Evolutionary conservation across 2,888 invertebrate species (phyloP), one percentile per base, ranked within the genome.

Genomic region (Prenolepis imparis): DNA sequence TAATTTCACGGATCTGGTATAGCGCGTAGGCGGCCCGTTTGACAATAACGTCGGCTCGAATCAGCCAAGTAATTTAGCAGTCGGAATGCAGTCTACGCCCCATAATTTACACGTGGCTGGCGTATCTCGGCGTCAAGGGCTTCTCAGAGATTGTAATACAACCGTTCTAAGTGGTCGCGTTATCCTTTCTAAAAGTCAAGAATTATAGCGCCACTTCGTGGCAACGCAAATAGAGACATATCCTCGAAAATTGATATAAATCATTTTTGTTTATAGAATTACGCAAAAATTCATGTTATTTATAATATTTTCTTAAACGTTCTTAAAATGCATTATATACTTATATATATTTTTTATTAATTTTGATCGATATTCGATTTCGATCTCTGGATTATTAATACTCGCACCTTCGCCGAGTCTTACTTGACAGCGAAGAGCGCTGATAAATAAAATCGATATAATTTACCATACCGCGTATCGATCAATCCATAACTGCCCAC

Each of bases 31-130:
- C 86, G 89, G 73, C 32, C 24, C 18, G 67, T 48, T 80, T 41
- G 32, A 41, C 63, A 70, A 64, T 85, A 83, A 66, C 74, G 88
- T 82, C 78, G 75, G 67, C 63, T 59, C 80, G 39, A 84, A 88
- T 89, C 90, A 83, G 78, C 36, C 9, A 75, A 55, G 80, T 88
- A 90, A 89, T 90, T 90, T 88, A 89, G 80, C 74, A 32, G 84
- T 77, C 89, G 72, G 84, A 82, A 63, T 67, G 75, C 84, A 64
- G 84, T 89, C 89, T 90, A 90, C 86, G 90, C 88, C 88, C 82
- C 75, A 77, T 88, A 90, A 91, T 89, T 90, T 91, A 90, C 88
- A 85, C 85, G 84, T 84, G 82, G 83, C 86, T 78, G 64, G 78
- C 83, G 48, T 81, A 82, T 73, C 90, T 66, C 67, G 70, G 64